phyloP scores from a whole-genome alignment of 2,113 vertebrate genomes.

The Pangasianodon hypophthalmus region DNA sequence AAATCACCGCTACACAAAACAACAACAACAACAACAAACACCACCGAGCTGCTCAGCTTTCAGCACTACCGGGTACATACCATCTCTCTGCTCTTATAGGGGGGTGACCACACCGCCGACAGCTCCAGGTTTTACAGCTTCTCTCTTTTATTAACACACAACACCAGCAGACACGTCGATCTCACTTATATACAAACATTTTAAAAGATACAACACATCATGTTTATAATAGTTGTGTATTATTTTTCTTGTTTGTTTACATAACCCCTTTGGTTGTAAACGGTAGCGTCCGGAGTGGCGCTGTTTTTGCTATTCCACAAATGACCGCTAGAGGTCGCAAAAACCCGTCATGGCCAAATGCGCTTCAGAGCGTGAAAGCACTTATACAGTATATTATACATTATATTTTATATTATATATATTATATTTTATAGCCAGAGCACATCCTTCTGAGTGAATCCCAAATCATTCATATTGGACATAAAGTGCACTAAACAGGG shows the following conservation, averaged over 20 bases:
- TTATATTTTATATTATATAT: too few species aligned
- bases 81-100: conserved; percentile 40
- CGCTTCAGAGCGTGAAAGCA: background rate
- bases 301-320: conserved; percentile 74
- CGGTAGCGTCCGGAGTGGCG: conserved; percentile 62
- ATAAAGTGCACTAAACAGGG: background rate
- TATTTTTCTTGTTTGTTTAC: background rate
- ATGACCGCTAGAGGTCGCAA: conserved; percentile 44
- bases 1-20: background rate
- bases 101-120: conserved; percentile 1
- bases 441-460: background rate
- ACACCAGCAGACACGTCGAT: background rate
- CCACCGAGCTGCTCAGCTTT: conserved; percentile 64
- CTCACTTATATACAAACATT: background rate
- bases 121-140: background rate
- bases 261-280: background rate
- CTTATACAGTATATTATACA: background rate
- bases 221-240: background rate
- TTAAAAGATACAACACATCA: too few species aligned
- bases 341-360: too few species aligned
- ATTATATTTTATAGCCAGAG: background rate
- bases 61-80: conserved; percentile 72
- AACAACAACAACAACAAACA: conserved; percentile 25
- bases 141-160: background rate
- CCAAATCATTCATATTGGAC: background rate